Conservation (phyloP, 2,797 vertebrate genomes). For the Gallinago nigripennis region DNA sequence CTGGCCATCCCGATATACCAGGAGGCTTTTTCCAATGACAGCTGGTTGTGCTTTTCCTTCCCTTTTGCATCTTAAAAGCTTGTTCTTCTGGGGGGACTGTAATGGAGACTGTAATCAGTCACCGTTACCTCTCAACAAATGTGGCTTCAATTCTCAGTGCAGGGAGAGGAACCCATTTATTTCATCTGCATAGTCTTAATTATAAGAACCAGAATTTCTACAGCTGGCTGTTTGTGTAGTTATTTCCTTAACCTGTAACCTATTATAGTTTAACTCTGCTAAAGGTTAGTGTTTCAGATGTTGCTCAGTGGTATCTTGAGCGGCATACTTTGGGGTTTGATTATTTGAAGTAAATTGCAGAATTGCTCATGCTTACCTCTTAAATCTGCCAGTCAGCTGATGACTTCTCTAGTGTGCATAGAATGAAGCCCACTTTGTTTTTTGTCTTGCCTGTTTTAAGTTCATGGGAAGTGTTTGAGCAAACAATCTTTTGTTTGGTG, state of each 20-base stretch:
- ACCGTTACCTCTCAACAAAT: neutral
- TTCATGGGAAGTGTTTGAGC: neutral
- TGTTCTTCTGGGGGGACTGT: neutral
- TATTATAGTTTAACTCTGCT: neutral
- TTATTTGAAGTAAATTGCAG: neutral
- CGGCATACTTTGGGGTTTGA: neutral
- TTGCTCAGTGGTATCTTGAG: neutral
- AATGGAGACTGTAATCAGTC: neutral
- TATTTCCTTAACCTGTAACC: neutral
- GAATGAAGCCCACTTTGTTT: neutral
- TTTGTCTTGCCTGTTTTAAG: neutral
- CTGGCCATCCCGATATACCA: accelerated
- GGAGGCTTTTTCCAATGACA: neutral
- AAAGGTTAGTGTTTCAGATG: neutral
- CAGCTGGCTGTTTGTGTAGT: neutral
- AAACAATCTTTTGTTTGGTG: neutral
- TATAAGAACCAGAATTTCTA: neutral
- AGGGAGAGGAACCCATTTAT: neutral
- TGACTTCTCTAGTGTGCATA: neutral
- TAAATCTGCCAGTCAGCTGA: neutral
- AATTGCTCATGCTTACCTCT: neutral
- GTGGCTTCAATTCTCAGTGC: neutral
- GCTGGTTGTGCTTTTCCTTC: neutral
- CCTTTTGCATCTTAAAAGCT: neutral
- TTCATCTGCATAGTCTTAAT: neutral